Conservation (phyloP, 2,888 invertebrate genomes). For the Darwinula stevensoni region DNA sequence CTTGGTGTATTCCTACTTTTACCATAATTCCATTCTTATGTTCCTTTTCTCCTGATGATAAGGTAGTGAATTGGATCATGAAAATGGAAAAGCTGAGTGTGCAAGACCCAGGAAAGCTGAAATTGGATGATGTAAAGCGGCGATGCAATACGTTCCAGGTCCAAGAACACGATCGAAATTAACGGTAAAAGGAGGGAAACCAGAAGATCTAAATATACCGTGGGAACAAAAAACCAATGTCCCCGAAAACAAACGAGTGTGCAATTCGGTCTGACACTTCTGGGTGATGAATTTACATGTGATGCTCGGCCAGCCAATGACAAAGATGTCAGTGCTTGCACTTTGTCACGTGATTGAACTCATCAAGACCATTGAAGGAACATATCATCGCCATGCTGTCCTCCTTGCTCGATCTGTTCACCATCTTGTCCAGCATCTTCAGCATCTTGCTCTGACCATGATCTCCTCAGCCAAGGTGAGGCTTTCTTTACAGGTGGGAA, state of each 20-base stretch:
- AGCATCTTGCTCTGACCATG: constrained; percentile 36
- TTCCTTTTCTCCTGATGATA: too few species aligned
- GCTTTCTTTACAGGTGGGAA: too few species aligned
- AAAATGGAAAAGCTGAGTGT: constrained; percentile 9
- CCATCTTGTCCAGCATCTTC: constrained; percentile 46
- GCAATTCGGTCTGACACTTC: too few species aligned
- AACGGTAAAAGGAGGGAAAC: too few species aligned
- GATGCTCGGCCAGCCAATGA: constrained; percentile 39
- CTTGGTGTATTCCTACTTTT: too few species aligned
- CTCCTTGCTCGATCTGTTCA: constrained; percentile 38
- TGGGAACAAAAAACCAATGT: too few species aligned
- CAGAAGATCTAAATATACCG: too few species aligned
- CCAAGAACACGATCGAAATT: too few species aligned
- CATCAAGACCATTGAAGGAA: constrained; percentile 39
- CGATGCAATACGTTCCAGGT: too few species aligned
- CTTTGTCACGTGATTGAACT: constrained; percentile 53
- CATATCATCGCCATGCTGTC: constrained; percentile 33
- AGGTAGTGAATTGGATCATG: constrained; percentile 7
- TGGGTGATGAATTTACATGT: constrained; percentile 34
- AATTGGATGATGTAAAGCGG: constrained; percentile 24
- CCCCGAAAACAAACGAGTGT: too few species aligned
- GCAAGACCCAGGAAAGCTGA: constrained; percentile 15
- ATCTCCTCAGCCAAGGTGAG: constrained; percentile 33
- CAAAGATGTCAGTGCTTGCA: constrained; percentile 36
- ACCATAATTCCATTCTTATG: too few species aligned